Evolutionary conservation across 2,113 vertebrate species (phyloP).

Genomic region (Salvelinus namaycush): DNA sequence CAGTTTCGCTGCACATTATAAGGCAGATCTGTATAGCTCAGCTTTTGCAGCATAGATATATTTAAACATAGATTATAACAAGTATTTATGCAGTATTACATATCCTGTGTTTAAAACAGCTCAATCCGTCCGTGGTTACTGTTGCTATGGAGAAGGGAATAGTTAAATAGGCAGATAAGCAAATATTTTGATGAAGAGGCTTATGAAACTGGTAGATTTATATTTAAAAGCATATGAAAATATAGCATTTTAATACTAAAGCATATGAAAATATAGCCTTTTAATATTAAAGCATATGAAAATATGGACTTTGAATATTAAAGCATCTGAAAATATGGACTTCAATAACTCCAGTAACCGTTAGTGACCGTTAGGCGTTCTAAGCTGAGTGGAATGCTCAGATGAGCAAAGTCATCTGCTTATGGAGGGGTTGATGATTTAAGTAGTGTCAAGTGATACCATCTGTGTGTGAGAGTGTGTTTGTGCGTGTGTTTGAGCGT

Average conservation of each 20-base stretch:
- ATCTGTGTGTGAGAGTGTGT: neutral
- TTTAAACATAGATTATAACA: constrained; percentile 8
- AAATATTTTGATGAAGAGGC: constrained; percentile 20
- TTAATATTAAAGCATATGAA: constrained; percentile 42
- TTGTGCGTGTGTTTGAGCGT: too few species aligned
- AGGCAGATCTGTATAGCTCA: neutral
- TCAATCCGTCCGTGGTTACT: neutral
- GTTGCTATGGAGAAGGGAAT: neutral
- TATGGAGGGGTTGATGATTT: constrained; percentile 20
- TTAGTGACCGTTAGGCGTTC: neutral
- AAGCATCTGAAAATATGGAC: constrained; percentile 41
- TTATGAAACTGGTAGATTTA: constrained; percentile 13
- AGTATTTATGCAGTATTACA: neutral
- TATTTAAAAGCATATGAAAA: constrained; percentile 44
- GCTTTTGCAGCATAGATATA: neutral
- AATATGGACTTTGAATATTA: constrained; percentile 26
- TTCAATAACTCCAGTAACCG: constrained; percentile 17
- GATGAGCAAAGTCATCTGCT: constrained; percentile 38
- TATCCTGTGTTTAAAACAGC: neutral
- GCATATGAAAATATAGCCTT: constrained; percentile 38
- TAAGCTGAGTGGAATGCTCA: constrained; percentile 12
- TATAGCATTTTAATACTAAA: constrained; percentile 25
- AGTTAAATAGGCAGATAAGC: neutral
- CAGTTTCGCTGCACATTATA: neutral
- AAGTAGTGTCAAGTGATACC: constrained; percentile 29